Percentiles rank a stretch among this genome's conserved stretches.
Conservation (phyloP, 1,140 invertebrate species). For the Aporrectodea caliginosa region DNA sequence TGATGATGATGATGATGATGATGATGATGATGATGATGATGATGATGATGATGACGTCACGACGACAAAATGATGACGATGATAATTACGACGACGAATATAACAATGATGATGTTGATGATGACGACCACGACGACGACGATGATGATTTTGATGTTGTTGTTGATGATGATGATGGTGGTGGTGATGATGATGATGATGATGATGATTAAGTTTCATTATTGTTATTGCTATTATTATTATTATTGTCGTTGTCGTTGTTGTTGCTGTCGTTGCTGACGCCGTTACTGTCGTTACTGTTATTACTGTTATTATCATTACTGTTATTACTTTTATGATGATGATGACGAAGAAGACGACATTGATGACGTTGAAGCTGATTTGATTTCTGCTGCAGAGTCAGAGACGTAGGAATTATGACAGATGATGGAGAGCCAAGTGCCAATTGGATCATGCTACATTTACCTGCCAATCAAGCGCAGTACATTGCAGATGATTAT, state of each 20-base stretch:
- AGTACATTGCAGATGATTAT: too few relatives aligned
- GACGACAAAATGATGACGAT: background rate
- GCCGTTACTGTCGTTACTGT: too few relatives aligned
- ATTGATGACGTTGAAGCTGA: too few relatives aligned
- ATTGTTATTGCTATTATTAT: background rate
- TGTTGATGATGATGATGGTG: background rate
- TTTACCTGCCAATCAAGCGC: too few relatives aligned
- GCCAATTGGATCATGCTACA: too few relatives aligned
- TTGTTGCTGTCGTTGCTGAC: too few relatives aligned
- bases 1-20: slow-evolving; percentile 11
- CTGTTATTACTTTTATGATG: background rate
- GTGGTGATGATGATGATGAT: background rate
- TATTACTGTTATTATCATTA: background rate
- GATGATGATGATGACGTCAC: slow-evolving; percentile 10
- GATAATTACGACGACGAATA: background rate
- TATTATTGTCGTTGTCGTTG: background rate
- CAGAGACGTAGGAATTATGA: too few relatives aligned
- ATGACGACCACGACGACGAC: background rate
- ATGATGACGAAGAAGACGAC: too few relatives aligned
- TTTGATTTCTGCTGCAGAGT: too few relatives aligned
- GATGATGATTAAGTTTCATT: background rate
- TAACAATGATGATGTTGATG: background rate
- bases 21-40: slow-evolving; percentile 18
- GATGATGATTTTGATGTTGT: background rate
- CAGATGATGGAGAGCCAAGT: too few relatives aligned